phyloP scores from a whole-genome alignment of 2,797 vertebrate species.

The Sternotherus odoratus region DNA sequence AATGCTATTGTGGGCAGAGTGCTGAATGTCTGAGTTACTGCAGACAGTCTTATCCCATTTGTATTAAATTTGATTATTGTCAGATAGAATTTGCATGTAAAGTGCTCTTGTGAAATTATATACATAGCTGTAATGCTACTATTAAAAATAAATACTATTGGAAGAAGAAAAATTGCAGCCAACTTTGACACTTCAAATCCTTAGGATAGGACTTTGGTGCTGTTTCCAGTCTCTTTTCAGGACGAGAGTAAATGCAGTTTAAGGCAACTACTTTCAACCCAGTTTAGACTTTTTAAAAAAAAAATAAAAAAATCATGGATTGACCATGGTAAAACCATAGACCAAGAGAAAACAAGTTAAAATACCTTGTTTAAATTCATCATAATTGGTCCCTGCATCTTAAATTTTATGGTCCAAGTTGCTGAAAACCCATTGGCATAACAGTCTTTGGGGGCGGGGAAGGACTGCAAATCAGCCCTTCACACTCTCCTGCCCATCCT shows the following conservation, averaged over 20 bases:
- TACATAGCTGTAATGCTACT: neutral
- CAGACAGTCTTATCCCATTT: neutral
- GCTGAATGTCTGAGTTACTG: neutral
- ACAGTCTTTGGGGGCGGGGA: neutral
- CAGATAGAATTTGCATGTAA: slow-evolving; percentile 12
- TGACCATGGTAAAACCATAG: neutral
- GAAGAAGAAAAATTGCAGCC: neutral
- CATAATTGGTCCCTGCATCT: neutral
- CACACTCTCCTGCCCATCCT: neutral
- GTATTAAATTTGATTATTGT: neutral
- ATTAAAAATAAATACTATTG: slow-evolving; percentile 1
- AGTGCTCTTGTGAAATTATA: neutral
- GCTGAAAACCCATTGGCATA: neutral
- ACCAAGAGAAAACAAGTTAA: neutral
- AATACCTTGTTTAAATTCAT: neutral
- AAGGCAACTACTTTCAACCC: neutral
- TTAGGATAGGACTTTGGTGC: neutral
- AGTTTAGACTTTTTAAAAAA: neutral
- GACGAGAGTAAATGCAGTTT: neutral
- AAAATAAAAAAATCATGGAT: too few species aligned
- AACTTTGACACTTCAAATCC: neutral
- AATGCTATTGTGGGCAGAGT: slow-evolving; percentile 12
- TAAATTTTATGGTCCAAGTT: neutral
- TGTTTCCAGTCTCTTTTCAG: neutral
- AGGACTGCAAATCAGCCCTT: neutral